Base-by-base conservation (phyloP, 2,113 vertebrate species). In the Melanostigma gelatinosum region DNA sequence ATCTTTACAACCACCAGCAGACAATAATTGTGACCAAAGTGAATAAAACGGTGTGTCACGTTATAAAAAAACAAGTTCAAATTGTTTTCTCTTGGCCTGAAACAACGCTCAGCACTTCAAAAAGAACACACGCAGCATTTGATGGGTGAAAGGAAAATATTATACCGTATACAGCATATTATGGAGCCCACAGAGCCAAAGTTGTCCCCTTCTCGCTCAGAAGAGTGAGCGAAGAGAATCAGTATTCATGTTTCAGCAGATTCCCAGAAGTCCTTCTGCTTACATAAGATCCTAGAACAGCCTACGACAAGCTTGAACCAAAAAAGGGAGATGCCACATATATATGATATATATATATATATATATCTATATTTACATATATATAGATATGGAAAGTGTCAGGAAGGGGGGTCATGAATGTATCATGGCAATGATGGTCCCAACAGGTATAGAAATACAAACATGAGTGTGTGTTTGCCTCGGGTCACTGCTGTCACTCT, bases 401-500 rank as follows among this genome's bases (percentile, higher is more conserved):
- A 24, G 24, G 24, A 6, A 7, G 44, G 6, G n/a, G 10, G 63
- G 38, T 24, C 24, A 55, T 22, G 83, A 67, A 54, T 27, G n/a
- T 44, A 12, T 27, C 22, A 10, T 22, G 48, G 52, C 15, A 48
- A 4, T 0, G 22, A 44, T 50, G 20, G 62, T 72, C 83, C 84
- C 81, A 66, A 50, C 52, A 62, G 48, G 48, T 72, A 48, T 1
- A 72, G 67, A 29, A 79, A 72, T 0, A 55, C 70, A 38, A 73
- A 73, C 44, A 40, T 1, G 9, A 32, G 68, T n/a, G 65, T 67
- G 77, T 40, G 65, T 71, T 44, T 36, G 61, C 77, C 66, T 75
- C 22, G 42, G 77, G 83, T 77, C 73, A 67, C n/a, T 48, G 44
- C 77, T 63, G 67, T 76, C 73, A 16, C 65, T 24, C 65, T 24